These are phyloP conservation scores for Castor canadensis DNA, from an alignment of 2,113 vertebrate species.

Conservation along the genomic window DNA sequence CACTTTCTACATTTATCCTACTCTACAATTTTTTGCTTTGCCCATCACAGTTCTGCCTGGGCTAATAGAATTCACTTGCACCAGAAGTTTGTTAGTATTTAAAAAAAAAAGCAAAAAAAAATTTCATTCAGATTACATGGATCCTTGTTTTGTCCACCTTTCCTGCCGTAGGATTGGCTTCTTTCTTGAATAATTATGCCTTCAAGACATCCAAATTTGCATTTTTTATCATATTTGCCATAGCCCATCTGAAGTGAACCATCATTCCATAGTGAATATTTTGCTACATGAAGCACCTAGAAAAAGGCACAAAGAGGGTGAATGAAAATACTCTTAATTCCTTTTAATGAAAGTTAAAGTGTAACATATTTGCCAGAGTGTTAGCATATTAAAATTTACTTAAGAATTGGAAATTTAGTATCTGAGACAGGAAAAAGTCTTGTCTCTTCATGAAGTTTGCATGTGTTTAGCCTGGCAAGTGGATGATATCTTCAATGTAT, in stretches of 20 bases:
- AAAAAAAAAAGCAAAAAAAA: background rate
- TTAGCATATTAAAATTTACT: slow-evolving; percentile 40
- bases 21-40: background rate
- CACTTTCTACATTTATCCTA: background rate
- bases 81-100: slow-evolving; percentile 11
- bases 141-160: background rate
- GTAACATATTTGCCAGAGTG: background rate
- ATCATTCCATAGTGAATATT: slow-evolving; percentile 17
- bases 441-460: background rate
- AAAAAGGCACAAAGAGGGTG: slow-evolving; percentile 28
- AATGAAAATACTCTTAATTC: slow-evolving; percentile 16
- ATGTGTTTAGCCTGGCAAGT: slow-evolving; percentile 12
- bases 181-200: slow-evolving; percentile 53
- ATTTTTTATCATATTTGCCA: slow-evolving; percentile 57
- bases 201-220: slow-evolving; percentile 42
- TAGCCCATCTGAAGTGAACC: slow-evolving; percentile 29
- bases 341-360: slow-evolving; percentile 42
- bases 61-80: slow-evolving; percentile 27
- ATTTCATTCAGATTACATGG: background rate
- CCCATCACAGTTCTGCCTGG: background rate
- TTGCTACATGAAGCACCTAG: slow-evolving; percentile 27
- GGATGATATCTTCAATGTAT: background rate
- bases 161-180: slow-evolving; percentile 22
- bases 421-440: slow-evolving; percentile 5
- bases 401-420: slow-evolving; percentile 33